Percentiles rank a stretch among this genome's conserved stretches.
Evolutionary conservation across 2,113 vertebrate species (phyloP).

Genomic region (Podarcis cretensis): DNA sequence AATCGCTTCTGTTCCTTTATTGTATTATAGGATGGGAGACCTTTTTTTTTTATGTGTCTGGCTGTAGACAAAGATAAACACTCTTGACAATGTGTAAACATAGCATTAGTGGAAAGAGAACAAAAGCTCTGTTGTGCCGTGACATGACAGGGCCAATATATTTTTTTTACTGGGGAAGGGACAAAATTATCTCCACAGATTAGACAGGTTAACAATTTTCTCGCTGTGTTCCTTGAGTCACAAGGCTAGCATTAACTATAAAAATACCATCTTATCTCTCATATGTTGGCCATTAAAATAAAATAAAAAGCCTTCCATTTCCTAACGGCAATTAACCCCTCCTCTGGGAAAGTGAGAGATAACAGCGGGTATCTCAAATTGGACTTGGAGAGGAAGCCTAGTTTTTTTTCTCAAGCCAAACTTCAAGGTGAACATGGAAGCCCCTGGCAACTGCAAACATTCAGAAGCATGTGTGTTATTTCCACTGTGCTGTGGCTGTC

Average conservation of each 20-base stretch:
- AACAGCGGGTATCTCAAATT: too few species aligned
- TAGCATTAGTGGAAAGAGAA: conserved; percentile 33
- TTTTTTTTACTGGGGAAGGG: conserved; percentile 23
- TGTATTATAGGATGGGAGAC: conserved; percentile 24
- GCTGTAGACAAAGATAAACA: conserved; percentile 43
- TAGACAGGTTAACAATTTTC: background rate
- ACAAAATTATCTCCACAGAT: conserved; percentile 39
- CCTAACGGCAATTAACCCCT: background rate
- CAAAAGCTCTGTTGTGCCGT: conserved; percentile 35
- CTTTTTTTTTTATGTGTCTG: conserved; percentile 46
- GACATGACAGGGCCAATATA: conserved; percentile 30
- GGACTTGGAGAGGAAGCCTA: background rate
- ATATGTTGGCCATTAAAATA: background rate
- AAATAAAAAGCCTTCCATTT: background rate
- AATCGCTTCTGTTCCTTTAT: background rate
- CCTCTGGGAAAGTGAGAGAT: too few species aligned
- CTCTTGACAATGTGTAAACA: conserved; percentile 35
- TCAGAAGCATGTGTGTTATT: background rate
- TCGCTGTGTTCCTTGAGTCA: conserved; percentile 19
- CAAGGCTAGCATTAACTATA: conserved; percentile 10
- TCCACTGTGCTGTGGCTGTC: background rate
- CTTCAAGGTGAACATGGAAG: background rate
- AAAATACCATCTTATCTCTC: background rate
- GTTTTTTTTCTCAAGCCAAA: background rate
- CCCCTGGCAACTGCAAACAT: background rate